Evolutionary conservation across 1,140 invertebrate genomes (phyloP), one percentile per base, ranked within the genome.

Genomic region (Ceratoteleas bidentatus): DNA sequence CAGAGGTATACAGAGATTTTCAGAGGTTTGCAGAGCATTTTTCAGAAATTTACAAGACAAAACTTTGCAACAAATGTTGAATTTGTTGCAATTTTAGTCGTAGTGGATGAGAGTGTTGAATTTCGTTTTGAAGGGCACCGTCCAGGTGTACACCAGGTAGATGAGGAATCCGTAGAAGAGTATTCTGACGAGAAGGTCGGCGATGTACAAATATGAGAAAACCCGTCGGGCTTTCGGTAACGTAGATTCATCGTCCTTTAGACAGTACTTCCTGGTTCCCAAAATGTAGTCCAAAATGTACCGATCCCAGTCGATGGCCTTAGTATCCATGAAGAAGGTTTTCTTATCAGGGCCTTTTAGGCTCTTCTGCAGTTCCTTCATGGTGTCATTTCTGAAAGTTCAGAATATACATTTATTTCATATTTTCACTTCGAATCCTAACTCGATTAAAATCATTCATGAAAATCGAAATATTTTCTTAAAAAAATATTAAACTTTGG

Each of bases 161-260:
- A 54, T 11, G 4, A 88, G 6, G 0, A 89, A 33, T 7, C 78
- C 33, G 0, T 53, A 54, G 9, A 91, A 79, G 0, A 69, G 0
- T 45, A 88, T 66, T 70, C 85, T 88, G 0, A 89, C 52, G 2
- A 81, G 32, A 2, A 85, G 33, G 65, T 92, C 89, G 0, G 85
- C 86, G 6, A 88, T 36, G 60, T 88, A 89, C 2, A 91, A 68
- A 13, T 84, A 87, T 0, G 38, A 54, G 0, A 90, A 80, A 5
- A 95, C 88, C 54, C 90, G 93, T 50, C 93, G 93, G 0, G 95
- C 95, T 11, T 93, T 92, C 0, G 96, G 95, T 2, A 97, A 75
- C 0, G 95, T 96, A n/a, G 93, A 92, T 0, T 94, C 94, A 84
- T 96, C 95, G 56, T 97, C 96, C 68, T 96, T 96, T 9, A 96